Evolutionary conservation across 2,113 vertebrate genomes (phyloP), one percentile per base, ranked within the genome.

Genomic region (Chitala chitala): DNA sequence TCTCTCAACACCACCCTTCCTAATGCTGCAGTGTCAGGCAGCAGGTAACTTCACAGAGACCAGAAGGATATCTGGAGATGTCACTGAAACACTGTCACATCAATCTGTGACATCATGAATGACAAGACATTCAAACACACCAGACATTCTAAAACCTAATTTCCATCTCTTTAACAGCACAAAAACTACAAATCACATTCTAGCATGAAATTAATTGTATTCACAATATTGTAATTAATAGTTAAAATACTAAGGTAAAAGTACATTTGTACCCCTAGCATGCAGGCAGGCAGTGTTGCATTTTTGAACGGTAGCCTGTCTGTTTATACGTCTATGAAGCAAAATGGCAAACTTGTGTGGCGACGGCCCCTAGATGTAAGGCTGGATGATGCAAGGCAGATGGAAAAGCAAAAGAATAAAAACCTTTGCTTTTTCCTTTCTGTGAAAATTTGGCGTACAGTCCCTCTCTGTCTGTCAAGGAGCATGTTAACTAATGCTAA

Each of bases 391-490:
- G 26, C 22, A 7, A 44, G 38, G 42, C 40, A 68, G 64, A 66
- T 44, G 64, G 64, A 68, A 48, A 68, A 68, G 64, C 42, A 46
- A n/a, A 3, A 12, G 20, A 68, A 38, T 46, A 68, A 68, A 46
- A 68, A 22, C 33, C 22, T 46, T 63, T 63, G 59, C 33, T 63
- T 38, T 36, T 63, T 63, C 38, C 59, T 63, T 33, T 36, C 59
- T 38, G 59, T 9, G 31, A 38, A 63, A 38, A n/a, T 46, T 0
- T 33, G n/a, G 59, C 59, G 31, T 33, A 63, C 59, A 33, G 31
- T 33, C 31, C 59, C 59, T 63, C 59, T 13, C 33, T 63, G 59
- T 63, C 59, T 63, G 59, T 63, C 59, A 33, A 63, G 33, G 59
- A 33, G 31, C 31, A 29, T 33, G 20, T 63, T 33, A 63, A 63